Evolutionary conservation across 2,888 invertebrate genomes (phyloP), one percentile per base, ranked within the genome.

Genomic region (Noctuana brunneofusca): DNA sequence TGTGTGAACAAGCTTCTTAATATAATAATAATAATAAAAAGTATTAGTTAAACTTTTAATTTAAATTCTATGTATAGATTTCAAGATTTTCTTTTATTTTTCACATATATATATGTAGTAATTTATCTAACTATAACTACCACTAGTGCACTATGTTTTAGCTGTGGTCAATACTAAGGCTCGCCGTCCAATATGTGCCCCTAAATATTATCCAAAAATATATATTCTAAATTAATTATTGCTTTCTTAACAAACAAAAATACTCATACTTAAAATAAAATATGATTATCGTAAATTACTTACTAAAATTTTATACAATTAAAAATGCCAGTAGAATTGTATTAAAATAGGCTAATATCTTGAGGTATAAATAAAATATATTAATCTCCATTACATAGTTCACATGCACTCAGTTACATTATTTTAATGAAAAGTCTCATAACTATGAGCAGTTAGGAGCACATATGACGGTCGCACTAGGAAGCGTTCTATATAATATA

Each of bases 1-100:
- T 84, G 88, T 89, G 89, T 90, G 91, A 91, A 90, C 89, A 91
- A 91, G 91, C 91, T 75, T 88, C 87, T 89, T 91, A 91, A 78
- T 82, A 79, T 85, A 79, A 86, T 84, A 70, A 84, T 89, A 89
- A 89, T 89, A 89, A 89, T 89, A 88, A 89, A 89, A 90, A 88
- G 87, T 89, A 89, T 87, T 89, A 89, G 84, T 86, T 89, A 87
- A 88, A 87, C 82, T 89, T 90, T 87, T 83, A 86, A 86, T 84
- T 87, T 87, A 80, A 87, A 86, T 89, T 85, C 89, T 90, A 91
- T 89, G 84, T 87, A 89, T 91, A 89, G 88, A 89, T 88, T 90
- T 89, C 83, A 89, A 89, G 87, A 83, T 84, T 87, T 87, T 80
- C 67, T 73, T 80, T 83, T 75, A 78, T 80, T 79, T 79, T 75